A percentile compares a stretch with the other conserved stretches of the same genome.
Conservation (phyloP, 2,888 invertebrate genomes). For the Eupithecia tripunctaria region DNA sequence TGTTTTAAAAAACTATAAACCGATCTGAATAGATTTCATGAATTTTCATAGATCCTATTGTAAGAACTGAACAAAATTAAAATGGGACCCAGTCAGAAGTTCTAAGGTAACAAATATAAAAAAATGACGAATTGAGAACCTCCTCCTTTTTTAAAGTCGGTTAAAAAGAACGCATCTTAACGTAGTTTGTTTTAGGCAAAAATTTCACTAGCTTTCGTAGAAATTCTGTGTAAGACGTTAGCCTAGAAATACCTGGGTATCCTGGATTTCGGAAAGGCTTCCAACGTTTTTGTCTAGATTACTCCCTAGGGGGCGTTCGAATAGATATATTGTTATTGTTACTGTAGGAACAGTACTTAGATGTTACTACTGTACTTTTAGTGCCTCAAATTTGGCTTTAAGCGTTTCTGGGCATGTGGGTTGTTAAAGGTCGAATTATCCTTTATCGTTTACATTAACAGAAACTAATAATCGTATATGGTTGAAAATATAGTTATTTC, state of each 20-base stretch:
- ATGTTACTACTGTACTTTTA: conserved; percentile 13
- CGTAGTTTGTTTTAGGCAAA: no score
- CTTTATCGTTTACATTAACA: neutral
- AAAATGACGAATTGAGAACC: no score
- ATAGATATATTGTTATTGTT: conserved; percentile 32
- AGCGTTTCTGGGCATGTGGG: neutral
- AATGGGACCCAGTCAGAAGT: no score
- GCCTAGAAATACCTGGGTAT: conserved; percentile 37
- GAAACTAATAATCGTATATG: no score
- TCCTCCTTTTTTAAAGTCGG: no score
- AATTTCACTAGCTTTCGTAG: conserved; percentile 12
- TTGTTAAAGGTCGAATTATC: neutral
- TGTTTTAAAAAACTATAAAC: no score
- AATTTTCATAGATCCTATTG: no score
- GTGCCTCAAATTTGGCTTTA: neutral
- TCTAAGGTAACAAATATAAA: no score
- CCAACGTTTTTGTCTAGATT: conserved; percentile 44
- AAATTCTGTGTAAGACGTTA: conserved; percentile 21
- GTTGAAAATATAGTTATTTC: no score
- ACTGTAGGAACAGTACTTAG: conserved; percentile 23
- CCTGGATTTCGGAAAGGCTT: conserved; percentile 45
- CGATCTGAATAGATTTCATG: no score
- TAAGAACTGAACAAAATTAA: no score
- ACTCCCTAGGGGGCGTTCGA: conserved; percentile 43
- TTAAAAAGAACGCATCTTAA: no score